Percentiles rank a stretch among this genome's conserved stretches.
Evolutionary conservation across 2,113 vertebrate genomes (phyloP).

Genomic region (Poecilia latipinna): DNA sequence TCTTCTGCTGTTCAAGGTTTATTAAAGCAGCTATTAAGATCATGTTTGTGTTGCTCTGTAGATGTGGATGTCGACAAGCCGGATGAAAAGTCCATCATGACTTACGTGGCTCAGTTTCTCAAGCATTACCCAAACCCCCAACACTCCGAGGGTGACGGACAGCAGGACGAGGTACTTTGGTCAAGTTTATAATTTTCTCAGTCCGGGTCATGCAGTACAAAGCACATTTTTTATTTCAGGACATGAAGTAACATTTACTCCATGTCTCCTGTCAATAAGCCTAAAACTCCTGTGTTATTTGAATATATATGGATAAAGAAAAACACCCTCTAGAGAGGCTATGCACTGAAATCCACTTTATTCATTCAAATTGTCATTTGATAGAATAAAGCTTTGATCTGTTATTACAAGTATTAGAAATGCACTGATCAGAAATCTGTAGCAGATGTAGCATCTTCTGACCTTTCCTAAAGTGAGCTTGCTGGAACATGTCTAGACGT

Average conservation of each 20-base stretch:
- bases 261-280: neutral
- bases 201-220: neutral
- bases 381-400: neutral
- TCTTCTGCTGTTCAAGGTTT: neutral
- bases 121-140: slow-evolving; percentile 91
- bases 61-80: slow-evolving; percentile 98
- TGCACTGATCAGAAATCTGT: neutral
- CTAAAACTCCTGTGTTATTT: neutral
- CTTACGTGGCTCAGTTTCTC: slow-evolving; percentile 96
- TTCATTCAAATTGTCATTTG: neutral
- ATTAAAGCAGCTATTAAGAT: neutral
- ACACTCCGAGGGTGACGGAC: slow-evolving; percentile 81
- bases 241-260: neutral
- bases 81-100: slow-evolving; percentile 99
- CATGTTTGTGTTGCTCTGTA: slow-evolving; percentile 63
- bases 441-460: neutral
- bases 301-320: neutral
- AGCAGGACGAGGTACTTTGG: slow-evolving; percentile 85
- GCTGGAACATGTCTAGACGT: no score
- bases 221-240: neutral
- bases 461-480: neutral
- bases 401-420: neutral
- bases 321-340: neutral
- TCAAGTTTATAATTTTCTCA: neutral
- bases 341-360: neutral